Conservation (phyloP, 2,888 invertebrate species). For the Cremastobaeus sp. region DNA sequence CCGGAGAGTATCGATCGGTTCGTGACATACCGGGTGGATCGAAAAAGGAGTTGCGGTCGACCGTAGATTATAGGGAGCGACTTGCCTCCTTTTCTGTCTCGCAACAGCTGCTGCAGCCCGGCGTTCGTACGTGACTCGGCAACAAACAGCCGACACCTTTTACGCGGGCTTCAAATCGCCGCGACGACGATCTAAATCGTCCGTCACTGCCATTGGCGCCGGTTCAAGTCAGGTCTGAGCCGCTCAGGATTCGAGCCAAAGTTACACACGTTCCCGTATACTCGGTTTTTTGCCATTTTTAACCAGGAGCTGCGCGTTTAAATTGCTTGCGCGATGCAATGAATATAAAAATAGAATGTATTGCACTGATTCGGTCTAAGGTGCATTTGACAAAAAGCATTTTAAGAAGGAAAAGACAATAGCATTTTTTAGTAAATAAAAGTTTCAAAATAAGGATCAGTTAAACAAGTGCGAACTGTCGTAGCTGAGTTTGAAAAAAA, state of each 20-base stretch:
- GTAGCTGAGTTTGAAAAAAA: too few species aligned
- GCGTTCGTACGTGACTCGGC: constrained; percentile 53
- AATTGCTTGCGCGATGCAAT: constrained; percentile 17
- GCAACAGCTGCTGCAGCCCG: constrained; percentile 20
- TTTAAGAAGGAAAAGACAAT: too few species aligned
- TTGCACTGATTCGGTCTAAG: background rate
- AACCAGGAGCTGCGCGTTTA: constrained; percentile 12
- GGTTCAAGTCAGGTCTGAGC: constrained; percentile 48
- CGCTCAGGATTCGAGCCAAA: constrained; percentile 26
- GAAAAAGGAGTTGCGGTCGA: constrained; percentile 34
- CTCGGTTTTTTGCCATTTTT: constrained; percentile 16
- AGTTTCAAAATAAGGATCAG: too few species aligned
- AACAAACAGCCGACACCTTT: constrained; percentile 43
- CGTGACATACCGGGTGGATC: constrained; percentile 51
- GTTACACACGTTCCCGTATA: constrained; percentile 6
- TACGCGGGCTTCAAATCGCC: constrained; percentile 27
- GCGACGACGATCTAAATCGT: constrained; percentile 53
- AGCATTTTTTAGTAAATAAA: too few species aligned
- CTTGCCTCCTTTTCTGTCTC: constrained; percentile 12
- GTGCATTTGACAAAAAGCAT: too few species aligned
- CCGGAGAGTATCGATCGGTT: constrained; percentile 48
- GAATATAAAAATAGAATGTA: constrained; percentile 27
- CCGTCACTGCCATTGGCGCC: constrained; percentile 48
- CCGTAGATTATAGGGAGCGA: constrained; percentile 10
- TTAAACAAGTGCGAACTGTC: too few species aligned